phyloP scores from a whole-genome alignment of 2,797 vertebrate species.

The Diceros bicornis region DNA sequence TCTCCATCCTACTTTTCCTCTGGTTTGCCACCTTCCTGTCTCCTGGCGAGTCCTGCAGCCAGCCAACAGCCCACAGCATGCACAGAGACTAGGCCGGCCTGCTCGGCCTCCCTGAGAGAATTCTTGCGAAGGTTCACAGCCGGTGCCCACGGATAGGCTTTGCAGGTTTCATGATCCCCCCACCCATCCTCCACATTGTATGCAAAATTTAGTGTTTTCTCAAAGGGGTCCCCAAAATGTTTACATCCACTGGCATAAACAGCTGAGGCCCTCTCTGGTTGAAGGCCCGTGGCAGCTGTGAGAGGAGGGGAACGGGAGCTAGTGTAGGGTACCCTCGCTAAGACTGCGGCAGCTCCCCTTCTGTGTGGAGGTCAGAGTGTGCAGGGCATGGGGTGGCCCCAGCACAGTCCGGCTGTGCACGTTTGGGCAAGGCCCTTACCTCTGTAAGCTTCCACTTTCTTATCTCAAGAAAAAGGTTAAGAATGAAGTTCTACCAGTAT shows the following conservation, averaged over 20 bases:
- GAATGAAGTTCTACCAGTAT: neutral
- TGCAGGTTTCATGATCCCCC: too few relatives aligned
- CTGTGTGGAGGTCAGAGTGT: neutral
- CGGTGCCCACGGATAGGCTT: too few relatives aligned
- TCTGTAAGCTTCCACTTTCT: neutral
- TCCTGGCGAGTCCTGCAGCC: neutral
- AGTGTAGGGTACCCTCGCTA: fast-evolving
- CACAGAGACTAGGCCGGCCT: neutral
- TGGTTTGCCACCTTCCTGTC: neutral
- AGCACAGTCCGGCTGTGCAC: fast-evolving
- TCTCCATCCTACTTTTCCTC: too few relatives aligned
- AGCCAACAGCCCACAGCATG: neutral
- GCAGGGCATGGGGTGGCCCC: neutral
- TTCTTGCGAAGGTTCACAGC: neutral
- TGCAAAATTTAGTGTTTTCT: neutral
- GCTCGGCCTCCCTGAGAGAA: neutral
- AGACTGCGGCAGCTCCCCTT: fast-evolving
- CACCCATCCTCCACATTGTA: neutral
- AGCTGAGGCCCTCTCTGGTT: neutral
- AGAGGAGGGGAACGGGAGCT: neutral
- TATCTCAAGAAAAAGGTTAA: neutral
- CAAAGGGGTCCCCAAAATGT: fast-evolving
- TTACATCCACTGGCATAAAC: fast-evolving
- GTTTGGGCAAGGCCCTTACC: too few relatives aligned
- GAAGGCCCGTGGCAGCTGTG: neutral